Evolutionary conservation across 1,140 invertebrate species (phyloP).

Genomic region (Heliconius hermathena): DNA sequence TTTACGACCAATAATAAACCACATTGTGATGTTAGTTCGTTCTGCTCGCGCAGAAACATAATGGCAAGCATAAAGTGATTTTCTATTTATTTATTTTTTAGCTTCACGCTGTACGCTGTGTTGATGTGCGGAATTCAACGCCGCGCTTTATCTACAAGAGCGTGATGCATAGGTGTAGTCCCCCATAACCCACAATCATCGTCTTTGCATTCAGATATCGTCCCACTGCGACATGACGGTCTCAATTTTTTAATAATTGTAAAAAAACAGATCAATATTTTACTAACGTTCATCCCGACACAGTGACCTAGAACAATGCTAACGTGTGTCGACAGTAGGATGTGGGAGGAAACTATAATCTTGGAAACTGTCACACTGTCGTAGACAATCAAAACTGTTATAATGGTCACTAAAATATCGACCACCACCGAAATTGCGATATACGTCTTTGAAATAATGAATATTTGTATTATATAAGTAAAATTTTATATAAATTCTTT

Average conservation of each 20-base stretch:
- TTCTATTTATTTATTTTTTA: not conserved
- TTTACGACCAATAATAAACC: slow-evolving; percentile 29
- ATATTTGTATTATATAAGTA: not conserved
- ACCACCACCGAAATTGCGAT: not conserved
- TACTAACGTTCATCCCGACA: not conserved
- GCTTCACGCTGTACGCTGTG: not conserved
- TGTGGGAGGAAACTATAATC: slow-evolving; percentile 14
- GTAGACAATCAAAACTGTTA: slow-evolving; percentile 6
- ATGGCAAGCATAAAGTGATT: not conserved
- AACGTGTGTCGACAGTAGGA: not conserved
- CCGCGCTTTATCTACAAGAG: too few relatives aligned
- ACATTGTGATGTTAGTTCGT: slow-evolving; percentile 10
- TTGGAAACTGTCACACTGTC: slow-evolving; percentile 15
- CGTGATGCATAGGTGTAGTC: too few relatives aligned
- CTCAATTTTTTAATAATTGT: not conserved
- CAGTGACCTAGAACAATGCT: slow-evolving; percentile 22
- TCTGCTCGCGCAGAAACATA: not conserved
- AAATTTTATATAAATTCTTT: not conserved
- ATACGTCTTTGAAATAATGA: not conserved
- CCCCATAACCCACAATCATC: too few relatives aligned
- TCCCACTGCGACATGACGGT: too few relatives aligned
- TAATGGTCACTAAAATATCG: not conserved
- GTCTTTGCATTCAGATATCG: too few relatives aligned
- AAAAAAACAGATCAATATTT: not conserved
- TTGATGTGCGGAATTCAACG: too few relatives aligned